Percentiles rank a stretch among this genome's conserved stretches.
These are phyloP conservation scores for Nestor notabilis DNA, from an alignment of 2,113 vertebrate species.

Conservation along the genomic window DNA sequence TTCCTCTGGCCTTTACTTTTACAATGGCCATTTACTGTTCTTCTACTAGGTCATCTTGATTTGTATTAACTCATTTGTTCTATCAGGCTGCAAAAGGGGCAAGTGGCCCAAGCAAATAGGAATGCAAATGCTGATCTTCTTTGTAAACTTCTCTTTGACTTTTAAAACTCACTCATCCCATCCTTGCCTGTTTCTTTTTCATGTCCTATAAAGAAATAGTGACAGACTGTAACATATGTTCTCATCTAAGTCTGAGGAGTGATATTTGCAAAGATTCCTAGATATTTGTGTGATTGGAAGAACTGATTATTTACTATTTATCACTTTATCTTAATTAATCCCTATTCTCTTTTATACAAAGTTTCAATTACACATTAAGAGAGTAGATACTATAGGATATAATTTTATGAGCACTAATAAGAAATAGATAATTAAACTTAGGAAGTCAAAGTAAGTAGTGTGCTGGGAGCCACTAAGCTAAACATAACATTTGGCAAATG, in stretches of 20 bases:
- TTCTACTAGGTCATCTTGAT: conserved; percentile 8
- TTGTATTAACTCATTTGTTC: conserved; percentile 30
- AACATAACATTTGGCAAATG: background rate
- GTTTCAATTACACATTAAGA: background rate
- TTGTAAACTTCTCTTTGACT: background rate
- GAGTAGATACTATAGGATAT: background rate
- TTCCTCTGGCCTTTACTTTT: conserved; percentile 40
- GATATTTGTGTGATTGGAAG: background rate
- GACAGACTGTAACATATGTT: background rate
- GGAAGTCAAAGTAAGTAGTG: background rate
- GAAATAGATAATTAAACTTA: background rate
- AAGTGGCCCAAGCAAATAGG: background rate
- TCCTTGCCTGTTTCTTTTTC: background rate
- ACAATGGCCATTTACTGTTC: conserved; percentile 51
- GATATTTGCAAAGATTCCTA: background rate
- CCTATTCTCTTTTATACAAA: background rate
- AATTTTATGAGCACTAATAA: background rate
- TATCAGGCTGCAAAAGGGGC: conserved; percentile 6
- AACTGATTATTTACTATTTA: background rate
- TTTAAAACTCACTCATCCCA: background rate
- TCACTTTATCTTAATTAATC: background rate
- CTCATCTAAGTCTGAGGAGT: background rate
- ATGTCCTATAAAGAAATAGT: background rate
- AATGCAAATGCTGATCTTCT: background rate
- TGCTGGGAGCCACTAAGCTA: background rate